Percentiles rank a stretch among this genome's conserved stretches.
Conservation (phyloP, 2,113 vertebrate species). For the Chloroceryle aenea region DNA sequence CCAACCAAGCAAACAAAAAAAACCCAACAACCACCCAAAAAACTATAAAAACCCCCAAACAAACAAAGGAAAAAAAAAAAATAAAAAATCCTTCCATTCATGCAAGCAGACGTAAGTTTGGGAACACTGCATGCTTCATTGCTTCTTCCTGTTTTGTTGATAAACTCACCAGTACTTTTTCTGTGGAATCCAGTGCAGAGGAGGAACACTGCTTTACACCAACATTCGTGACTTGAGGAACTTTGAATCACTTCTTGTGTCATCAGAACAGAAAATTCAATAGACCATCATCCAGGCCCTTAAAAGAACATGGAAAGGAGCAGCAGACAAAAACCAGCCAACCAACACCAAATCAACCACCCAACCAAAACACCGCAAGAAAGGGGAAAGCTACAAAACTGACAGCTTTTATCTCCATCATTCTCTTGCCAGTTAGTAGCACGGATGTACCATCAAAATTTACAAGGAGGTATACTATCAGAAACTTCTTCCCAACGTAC, state of each 20-base stretch:
- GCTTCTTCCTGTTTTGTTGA: background rate
- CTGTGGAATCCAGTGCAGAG: background rate
- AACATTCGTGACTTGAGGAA: background rate
- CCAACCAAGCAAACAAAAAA: no score
- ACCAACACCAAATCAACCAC: no score
- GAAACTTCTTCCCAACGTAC: background rate
- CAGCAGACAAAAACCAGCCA: background rate
- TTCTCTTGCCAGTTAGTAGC: background rate
- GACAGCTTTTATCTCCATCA: background rate
- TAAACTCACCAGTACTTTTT: background rate
- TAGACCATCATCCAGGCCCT: background rate
- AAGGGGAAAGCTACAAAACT: background rate
- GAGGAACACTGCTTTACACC: background rate
- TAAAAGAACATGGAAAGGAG: background rate
- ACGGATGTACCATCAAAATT: fast-evolving
- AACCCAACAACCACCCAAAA: no score
- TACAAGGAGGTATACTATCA: background rate
- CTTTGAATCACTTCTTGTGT: background rate
- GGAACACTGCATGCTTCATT: background rate
- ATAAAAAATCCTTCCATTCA: background rate
- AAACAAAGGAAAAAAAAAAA: background rate
- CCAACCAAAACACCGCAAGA: background rate
- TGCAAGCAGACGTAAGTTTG: background rate
- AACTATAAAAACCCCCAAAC: background rate
- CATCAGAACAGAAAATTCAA: background rate